Conservation (phyloP, 2,797 vertebrate species). For the Gila robusta region DNA sequence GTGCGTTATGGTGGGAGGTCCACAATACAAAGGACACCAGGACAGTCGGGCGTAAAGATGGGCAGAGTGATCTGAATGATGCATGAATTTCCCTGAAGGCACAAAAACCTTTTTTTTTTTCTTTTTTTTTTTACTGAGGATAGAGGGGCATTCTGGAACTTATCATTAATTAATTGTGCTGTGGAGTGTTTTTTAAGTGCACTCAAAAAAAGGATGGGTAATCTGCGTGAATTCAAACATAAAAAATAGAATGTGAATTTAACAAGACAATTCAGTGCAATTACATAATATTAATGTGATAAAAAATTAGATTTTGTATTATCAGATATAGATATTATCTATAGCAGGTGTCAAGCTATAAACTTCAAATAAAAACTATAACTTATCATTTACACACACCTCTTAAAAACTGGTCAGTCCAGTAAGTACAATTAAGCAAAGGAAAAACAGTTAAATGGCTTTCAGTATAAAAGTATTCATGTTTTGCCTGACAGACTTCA, state of each 20-base stretch:
- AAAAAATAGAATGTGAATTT: neutral
- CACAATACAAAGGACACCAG: conserved; percentile 20
- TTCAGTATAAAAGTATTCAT: neutral
- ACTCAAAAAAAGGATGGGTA: neutral
- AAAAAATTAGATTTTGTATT: neutral
- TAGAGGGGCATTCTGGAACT: neutral
- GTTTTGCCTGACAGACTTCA: neutral
- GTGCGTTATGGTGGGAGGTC: conserved; percentile 29
- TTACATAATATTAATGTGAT: neutral
- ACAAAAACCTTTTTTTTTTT: neutral
- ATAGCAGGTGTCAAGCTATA: neutral
- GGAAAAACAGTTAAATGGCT: neutral
- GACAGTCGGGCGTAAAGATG: conserved; percentile 7
- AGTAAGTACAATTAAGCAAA: neutral
- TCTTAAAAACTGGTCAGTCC: neutral
- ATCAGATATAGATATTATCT: too few relatives aligned
- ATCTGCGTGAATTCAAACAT: neutral
- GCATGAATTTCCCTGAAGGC: conserved; percentile 34
- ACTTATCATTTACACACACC: neutral
- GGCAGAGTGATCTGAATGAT: conserved; percentile 44
- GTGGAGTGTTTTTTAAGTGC: conserved; percentile 38
- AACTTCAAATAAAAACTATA: neutral
- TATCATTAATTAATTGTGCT: conserved; percentile 36
- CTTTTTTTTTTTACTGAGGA: neutral
- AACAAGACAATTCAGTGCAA: neutral